Percentiles rank a stretch among this genome's conserved stretches.
phyloP scores from a whole-genome alignment of 2,888 invertebrate genomes.

The Himalopsyche japonica region DNA sequence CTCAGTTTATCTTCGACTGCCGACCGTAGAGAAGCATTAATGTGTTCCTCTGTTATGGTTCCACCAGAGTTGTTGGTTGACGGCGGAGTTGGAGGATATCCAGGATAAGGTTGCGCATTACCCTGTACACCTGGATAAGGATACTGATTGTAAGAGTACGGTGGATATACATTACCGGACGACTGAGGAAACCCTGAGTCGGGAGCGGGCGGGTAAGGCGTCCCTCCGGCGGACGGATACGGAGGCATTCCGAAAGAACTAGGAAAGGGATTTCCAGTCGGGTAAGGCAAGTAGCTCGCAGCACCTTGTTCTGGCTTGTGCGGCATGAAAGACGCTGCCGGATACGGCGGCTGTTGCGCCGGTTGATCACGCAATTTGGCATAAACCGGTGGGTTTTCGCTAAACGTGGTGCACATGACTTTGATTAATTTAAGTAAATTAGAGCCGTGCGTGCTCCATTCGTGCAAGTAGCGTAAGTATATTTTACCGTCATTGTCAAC shows the following conservation, averaged over 20 bases:
- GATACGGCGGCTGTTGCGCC: constrained; percentile 65
- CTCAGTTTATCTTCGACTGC: constrained; percentile 95
- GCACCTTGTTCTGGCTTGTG: constrained; percentile 56
- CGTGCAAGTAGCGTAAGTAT: constrained; percentile 94
- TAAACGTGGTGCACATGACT: constrained; percentile 89
- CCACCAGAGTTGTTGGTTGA: constrained; percentile 60
- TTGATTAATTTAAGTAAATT: constrained; percentile 88
- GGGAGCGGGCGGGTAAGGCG: neutral
- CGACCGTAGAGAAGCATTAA: constrained; percentile 88
- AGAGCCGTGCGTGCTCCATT: constrained; percentile 84
- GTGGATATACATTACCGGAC: constrained; percentile 41
- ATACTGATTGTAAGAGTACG: constrained; percentile 41
- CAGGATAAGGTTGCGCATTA: constrained; percentile 48
- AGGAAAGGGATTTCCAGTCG: constrained; percentile 49
- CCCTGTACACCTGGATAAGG: constrained; percentile 61
- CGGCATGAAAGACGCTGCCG: constrained; percentile 56
- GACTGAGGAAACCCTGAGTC: constrained; percentile 33
- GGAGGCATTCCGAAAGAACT: constrained; percentile 37
- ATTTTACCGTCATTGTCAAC: constrained; percentile 96
- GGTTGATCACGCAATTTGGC: constrained; percentile 65
- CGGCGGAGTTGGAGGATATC: constrained; percentile 44
- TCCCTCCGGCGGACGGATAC: constrained; percentile 38
- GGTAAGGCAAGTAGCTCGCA: constrained; percentile 45
- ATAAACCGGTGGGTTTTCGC: constrained; percentile 94
- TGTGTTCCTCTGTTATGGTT: constrained; percentile 94